Percentiles rank a stretch among this genome's conserved stretches.
These are phyloP conservation scores for Seladonia tumulorum DNA, from an alignment of 2,888 invertebrate genomes.

Conservation along the genomic window DNA sequence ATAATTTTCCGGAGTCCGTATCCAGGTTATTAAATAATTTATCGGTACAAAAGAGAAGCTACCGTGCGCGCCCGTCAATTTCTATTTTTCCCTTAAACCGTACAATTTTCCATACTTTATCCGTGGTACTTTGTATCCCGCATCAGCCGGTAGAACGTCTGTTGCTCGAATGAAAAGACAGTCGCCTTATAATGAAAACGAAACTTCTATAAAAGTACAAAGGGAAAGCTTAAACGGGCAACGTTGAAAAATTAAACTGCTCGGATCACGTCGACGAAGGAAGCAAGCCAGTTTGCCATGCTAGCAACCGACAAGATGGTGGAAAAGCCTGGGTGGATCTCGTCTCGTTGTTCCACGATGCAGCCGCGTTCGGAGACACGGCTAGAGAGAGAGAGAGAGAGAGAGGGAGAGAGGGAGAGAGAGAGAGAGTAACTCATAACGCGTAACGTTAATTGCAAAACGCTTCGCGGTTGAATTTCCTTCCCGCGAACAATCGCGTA, in stretches of 20 bases:
- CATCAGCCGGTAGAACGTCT: slow-evolving; percentile 1
- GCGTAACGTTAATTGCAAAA: slow-evolving; percentile 39
- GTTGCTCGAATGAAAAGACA: slow-evolving; percentile 34
- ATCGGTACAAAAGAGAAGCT: background rate
- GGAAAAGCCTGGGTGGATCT: background rate
- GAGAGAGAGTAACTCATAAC: slow-evolving; percentile 28
- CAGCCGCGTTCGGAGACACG: background rate
- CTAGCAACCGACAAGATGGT: background rate
- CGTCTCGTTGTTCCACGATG: background rate
- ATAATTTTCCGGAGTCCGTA: background rate
- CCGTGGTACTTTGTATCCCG: slow-evolving; percentile 7
- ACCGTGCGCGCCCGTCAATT: background rate
- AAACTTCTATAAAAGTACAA: slow-evolving; percentile 4
- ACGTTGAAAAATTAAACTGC: slow-evolving; percentile 30
- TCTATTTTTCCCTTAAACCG: slow-evolving; percentile 1
- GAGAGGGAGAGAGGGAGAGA: background rate
- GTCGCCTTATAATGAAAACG: slow-evolving; percentile 25
- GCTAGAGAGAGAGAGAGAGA: background rate
- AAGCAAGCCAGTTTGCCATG: background rate
- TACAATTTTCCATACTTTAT: slow-evolving; percentile 21
- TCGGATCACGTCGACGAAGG: background rate
- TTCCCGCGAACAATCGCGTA: slow-evolving; percentile 13
- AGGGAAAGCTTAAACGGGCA: background rate
- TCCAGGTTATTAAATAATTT: background rate
- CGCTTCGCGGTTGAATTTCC: slow-evolving; percentile 28